Base-by-base conservation (phyloP, 2,888 invertebrate genomes). In the Spilarctia lutea region DNA sequence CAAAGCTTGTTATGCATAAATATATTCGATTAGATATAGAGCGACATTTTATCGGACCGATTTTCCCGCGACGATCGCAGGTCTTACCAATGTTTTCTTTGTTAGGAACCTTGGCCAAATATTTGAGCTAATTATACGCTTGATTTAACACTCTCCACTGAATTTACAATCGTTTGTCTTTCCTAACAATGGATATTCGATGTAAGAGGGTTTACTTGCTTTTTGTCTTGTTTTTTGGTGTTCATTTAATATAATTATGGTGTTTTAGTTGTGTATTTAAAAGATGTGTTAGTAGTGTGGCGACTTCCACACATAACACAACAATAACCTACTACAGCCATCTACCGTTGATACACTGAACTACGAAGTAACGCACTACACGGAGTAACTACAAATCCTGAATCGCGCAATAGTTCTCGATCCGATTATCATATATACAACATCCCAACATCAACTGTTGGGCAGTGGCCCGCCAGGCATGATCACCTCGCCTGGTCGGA, bases 101-200 rank as follows among this genome's bases (percentile, higher is more conserved):
- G 86, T 86, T 85, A 78, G 81, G 83, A 83, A 81, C 79, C 83
- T 77, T 79, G 77, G 73, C 71, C 85, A 86, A 83, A 83, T 83
- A 91, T 91, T 91, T 91, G 91, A 88, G 89, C 88, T 89, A 91
- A 91, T 91, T 91, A 91, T 88, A 85, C 91, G 90, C 88, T 86
- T 91, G 90, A 91, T 91, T 91, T 91, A 89, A 91, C 91, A 91
- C 91, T 90, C 88, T 85, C 87, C 87, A 85, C 84, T 82, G 82
- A 86, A 86, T 85, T 86, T 85, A 86, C 86, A 87, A 83, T 84
- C 89, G 88, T 90, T 90, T 90, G 87, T 90, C 89, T 90, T 89
- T 79, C 81, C 78, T 86, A 89, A 88, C 89, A 89, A 89, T 85
- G 89, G 71, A 30, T 71, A 66, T 70, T 73, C 75, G 42, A 72